phyloP scores from a whole-genome alignment of 2,797 vertebrate species.

The Ctenopoma multispine region DNA sequence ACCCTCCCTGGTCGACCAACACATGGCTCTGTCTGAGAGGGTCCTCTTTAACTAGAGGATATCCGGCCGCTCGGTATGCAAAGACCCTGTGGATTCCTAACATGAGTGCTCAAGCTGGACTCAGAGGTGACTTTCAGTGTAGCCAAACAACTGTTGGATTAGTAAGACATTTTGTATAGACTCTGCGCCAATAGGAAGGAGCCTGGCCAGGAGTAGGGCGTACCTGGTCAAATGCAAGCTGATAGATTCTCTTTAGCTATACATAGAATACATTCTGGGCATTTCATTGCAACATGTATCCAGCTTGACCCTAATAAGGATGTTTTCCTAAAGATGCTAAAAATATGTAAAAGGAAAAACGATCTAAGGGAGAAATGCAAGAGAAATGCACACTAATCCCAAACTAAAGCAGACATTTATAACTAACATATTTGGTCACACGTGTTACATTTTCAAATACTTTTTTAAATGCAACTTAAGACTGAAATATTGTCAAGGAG shows the following conservation, averaged over 20 bases:
- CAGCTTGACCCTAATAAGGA: background rate
- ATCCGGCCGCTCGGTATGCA: conserved; percentile 79
- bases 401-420: too few relatives aligned
- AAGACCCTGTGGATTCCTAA: conserved; percentile 80
- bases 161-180: conserved; percentile 72
- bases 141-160: conserved; percentile 81
- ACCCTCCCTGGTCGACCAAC: conserved; percentile 64
- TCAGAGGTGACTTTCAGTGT: conserved; percentile 80
- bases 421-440: too few relatives aligned
- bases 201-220: conserved; percentile 40
- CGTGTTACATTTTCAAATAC: background rate
- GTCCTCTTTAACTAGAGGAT: conserved; percentile 82
- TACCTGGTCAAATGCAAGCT: conserved; percentile 49
- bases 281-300: conserved; percentile 16
- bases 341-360: background rate
- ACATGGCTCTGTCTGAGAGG: conserved; percentile 78
- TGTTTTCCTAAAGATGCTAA: too few relatives aligned
- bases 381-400: too few relatives aligned
- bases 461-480: too few relatives aligned
- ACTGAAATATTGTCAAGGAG: background rate
- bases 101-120: conserved; percentile 68
- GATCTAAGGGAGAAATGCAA: background rate
- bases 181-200: conserved; percentile 64
- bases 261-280: conserved; percentile 47
- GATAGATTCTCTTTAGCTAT: conserved; percentile 49